These are phyloP conservation scores for Enteromius argenteus DNA, from an alignment of 2,797 vertebrate species.

Conservation along the genomic window DNA sequence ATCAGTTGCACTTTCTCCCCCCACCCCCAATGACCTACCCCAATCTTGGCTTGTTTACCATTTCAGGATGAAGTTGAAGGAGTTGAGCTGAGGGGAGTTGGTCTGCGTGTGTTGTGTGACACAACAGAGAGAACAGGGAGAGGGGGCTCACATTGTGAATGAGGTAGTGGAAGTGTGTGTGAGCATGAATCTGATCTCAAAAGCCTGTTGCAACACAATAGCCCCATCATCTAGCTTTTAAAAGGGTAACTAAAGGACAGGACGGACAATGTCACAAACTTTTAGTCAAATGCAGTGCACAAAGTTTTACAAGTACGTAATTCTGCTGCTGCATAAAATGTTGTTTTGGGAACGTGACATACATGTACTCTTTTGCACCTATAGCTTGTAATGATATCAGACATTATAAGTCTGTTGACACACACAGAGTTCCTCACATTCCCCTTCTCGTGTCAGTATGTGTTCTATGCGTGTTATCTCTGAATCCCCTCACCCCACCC, in stretches of 20 bases:
- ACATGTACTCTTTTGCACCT: background rate
- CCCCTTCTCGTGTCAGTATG: slow-evolving; percentile 9
- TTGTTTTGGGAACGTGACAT: background rate
- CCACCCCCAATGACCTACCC: background rate
- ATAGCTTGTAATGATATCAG: background rate
- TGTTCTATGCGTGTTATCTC: slow-evolving; percentile 33
- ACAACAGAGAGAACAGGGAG: slow-evolving; percentile 10
- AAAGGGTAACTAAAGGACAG: slow-evolving; percentile 44
- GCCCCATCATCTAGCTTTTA: slow-evolving; percentile 29
- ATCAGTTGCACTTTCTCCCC: slow-evolving; percentile 26
- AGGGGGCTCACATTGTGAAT: slow-evolving; percentile 5
- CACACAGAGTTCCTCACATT: slow-evolving; percentile 12
- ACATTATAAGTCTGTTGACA: background rate
- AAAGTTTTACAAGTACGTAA: background rate
- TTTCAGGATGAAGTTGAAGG: background rate
- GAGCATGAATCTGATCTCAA: slow-evolving; percentile 13
- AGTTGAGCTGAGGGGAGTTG: slow-evolving; percentile 1
- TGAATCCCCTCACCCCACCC: slow-evolving; percentile 28
- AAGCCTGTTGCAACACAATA: slow-evolving; percentile 34
- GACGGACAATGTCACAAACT: background rate
- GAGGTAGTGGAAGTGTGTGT: background rate
- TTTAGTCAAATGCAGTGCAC: background rate
- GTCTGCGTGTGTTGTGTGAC: background rate
- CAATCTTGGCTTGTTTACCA: slow-evolving; percentile 51
- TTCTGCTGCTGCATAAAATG: background rate